These are phyloP conservation scores for Scomber japonicus DNA, from an alignment of 2,113 vertebrate genomes.

Conservation along the genomic window DNA sequence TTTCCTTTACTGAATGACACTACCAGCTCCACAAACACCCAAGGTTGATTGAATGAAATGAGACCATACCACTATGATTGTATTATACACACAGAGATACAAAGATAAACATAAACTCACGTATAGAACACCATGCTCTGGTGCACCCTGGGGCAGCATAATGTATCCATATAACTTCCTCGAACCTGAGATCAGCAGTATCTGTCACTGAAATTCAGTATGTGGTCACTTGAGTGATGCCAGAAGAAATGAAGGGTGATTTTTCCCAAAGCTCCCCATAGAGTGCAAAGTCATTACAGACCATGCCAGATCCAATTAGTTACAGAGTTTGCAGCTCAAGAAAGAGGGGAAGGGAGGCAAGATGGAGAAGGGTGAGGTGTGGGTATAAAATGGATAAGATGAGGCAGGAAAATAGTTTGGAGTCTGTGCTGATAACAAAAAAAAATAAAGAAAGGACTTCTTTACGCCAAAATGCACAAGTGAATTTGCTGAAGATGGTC, in stretches of 20 bases:
- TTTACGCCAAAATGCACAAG: conserved; percentile 59
- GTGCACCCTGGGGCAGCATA: conserved; percentile 1
- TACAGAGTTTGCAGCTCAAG: conserved; percentile 76
- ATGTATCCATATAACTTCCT: conserved; percentile 14
- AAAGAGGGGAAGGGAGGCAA: conserved; percentile 54
- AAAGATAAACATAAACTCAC: conserved; percentile 7
- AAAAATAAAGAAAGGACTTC: conserved; percentile 41
- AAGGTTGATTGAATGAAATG: conserved; percentile 2
- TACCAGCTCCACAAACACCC: conserved; percentile 15
- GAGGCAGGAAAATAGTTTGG: conserved; percentile 58
- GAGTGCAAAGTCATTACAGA: conserved; percentile 81
- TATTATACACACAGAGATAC: neutral
- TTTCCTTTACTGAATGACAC: conserved; percentile 18
- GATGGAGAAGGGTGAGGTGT: conserved; percentile 52
- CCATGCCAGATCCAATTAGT: conserved; percentile 82
- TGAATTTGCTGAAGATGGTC: conserved; percentile 72
- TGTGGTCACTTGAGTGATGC: conserved; percentile 80
- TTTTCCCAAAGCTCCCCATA: conserved; percentile 74
- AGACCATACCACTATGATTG: neutral
- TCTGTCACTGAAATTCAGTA: conserved; percentile 63
- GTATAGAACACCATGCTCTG: neutral
- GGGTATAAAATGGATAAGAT: conserved; percentile 64
- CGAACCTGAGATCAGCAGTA: conserved; percentile 49
- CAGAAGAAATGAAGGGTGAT: conserved; percentile 79
- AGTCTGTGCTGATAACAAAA: conserved; percentile 50